Percentiles rank a stretch among this genome's conserved stretches.
Conservation (phyloP, 2,888 invertebrate genomes). For the Temnothorax ravouxi region DNA sequence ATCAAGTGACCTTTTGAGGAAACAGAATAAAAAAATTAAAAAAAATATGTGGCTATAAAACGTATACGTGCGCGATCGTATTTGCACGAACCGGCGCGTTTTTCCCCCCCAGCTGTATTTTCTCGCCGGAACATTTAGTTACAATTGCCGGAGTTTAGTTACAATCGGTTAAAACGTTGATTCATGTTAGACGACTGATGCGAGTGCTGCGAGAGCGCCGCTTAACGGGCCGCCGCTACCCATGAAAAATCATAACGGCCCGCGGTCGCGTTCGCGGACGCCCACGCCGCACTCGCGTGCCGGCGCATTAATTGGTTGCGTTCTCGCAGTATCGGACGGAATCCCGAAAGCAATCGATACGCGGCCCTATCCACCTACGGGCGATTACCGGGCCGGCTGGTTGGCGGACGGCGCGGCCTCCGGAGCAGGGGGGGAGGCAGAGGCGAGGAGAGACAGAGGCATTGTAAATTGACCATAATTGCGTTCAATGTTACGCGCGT, state of each 20-base stretch:
- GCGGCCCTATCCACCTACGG: slow-evolving; percentile 69
- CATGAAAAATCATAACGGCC: slow-evolving; percentile 51
- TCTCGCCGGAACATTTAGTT: slow-evolving; percentile 19
- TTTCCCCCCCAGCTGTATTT: neutral
- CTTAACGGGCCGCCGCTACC: slow-evolving; percentile 19
- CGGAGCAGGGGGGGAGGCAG: neutral
- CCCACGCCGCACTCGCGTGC: slow-evolving; percentile 56
- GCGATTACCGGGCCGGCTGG: slow-evolving; percentile 58
- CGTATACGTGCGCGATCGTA: neutral
- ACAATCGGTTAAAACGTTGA: slow-evolving; percentile 31
- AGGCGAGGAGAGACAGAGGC: slow-evolving; percentile 64
- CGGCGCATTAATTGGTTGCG: slow-evolving; percentile 62
- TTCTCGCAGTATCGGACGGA: slow-evolving; percentile 51
- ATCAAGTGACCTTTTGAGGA: neutral
- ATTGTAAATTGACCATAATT: slow-evolving; percentile 85
- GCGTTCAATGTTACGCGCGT: slow-evolving; percentile 84
- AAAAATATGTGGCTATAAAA: neutral
- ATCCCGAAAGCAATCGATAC: slow-evolving; percentile 59
- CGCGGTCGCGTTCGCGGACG: slow-evolving; percentile 27
- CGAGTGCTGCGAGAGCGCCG: slow-evolving; percentile 11
- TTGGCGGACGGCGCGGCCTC: neutral
- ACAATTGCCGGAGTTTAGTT: slow-evolving; percentile 30
- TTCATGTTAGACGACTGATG: slow-evolving; percentile 33
- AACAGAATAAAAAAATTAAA: neutral
- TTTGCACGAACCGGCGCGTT: neutral